These are phyloP conservation scores for Drosophila asahinai DNA, from an alignment of 1,140 invertebrate genomes.

Conservation along the genomic window DNA sequence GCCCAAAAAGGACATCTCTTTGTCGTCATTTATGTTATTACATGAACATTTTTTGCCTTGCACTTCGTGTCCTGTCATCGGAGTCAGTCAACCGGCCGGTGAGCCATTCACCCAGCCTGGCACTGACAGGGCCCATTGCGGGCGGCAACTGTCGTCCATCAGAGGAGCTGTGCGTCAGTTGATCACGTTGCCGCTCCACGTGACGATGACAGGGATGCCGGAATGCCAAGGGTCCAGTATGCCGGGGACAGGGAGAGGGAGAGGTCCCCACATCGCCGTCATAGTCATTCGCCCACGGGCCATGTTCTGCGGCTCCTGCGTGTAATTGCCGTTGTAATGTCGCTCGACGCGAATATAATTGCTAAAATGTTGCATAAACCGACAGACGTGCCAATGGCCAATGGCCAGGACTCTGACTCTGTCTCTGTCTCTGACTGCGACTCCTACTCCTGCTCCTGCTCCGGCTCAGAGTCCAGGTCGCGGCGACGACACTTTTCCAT, in stretches of 20 bases:
- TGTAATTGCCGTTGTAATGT: conserved; percentile 83
- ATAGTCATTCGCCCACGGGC: conserved; percentile 28
- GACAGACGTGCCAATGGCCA: conserved; percentile 73
- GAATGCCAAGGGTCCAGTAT: conserved; percentile 17
- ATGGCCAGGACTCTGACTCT: conserved; percentile 29
- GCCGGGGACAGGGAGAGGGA: not conserved
- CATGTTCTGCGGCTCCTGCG: conserved; percentile 67
- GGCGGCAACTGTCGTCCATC: conserved; percentile 61
- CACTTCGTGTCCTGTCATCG: conserved; percentile 44
- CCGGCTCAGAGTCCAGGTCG: conserved; percentile 27
- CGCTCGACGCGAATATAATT: conserved; percentile 82
- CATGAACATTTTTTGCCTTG: conserved; percentile 12
- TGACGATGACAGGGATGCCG: conserved; percentile 68
- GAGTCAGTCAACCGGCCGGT: conserved; percentile 37
- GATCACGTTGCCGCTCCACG: conserved; percentile 77
- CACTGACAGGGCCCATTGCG: conserved; percentile 59
- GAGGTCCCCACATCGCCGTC: not conserved
- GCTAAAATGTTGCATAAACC: conserved; percentile 80
- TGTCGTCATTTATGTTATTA: conserved; percentile 13
- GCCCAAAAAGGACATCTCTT: not conserved
- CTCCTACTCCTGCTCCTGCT: not conserved
- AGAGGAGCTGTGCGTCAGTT: conserved; percentile 61
- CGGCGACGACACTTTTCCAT: conserved; percentile 76
- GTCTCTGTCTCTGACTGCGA: not conserved
- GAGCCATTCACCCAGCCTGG: conserved; percentile 38